These are phyloP conservation scores for Pegoplata infirma DNA, from an alignment of 2,888 invertebrate genomes.

Conservation along the genomic window DNA sequence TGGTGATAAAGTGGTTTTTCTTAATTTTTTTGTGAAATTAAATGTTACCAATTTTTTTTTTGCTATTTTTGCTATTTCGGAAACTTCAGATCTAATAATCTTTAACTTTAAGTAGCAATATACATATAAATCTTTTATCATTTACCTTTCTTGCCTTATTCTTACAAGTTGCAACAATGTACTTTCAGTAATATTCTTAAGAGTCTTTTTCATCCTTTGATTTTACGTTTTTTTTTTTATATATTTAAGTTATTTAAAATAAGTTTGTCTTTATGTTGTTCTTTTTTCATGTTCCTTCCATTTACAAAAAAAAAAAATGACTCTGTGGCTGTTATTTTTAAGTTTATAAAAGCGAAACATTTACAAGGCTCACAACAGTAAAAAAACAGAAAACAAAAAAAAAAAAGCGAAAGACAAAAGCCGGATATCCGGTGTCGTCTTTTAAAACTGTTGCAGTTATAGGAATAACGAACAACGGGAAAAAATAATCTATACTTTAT, in stretches of 20 bases:
- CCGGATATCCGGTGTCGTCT: conserved; percentile 60
- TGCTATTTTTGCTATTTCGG: too few species aligned
- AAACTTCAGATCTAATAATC: too few species aligned
- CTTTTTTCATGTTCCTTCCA: conserved; percentile 9
- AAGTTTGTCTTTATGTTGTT: conserved; percentile 17
- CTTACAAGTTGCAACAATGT: not conserved
- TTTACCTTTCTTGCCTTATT: too few species aligned
- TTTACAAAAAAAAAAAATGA: conserved; percentile 41
- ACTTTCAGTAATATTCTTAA: conserved; percentile 9
- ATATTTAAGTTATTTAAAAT: conserved; percentile 43
- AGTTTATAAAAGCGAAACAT: conserved; percentile 43
- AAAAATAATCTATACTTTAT: too few species aligned
- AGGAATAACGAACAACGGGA: conserved; percentile 28
- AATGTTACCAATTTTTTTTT: too few species aligned
- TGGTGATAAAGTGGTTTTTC: too few species aligned
- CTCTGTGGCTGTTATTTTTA: conserved; percentile 43
- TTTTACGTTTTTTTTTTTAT: conserved; percentile 3
- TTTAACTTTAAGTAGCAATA: too few species aligned
- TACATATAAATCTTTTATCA: too few species aligned
- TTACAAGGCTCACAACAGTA: conserved; percentile 12
- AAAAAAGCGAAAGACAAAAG: conserved; percentile 47
- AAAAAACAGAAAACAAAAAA: conserved; percentile 26
- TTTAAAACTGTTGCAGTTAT: conserved; percentile 56
- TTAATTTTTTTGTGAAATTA: too few species aligned
- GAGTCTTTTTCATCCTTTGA: conserved; percentile 15